Base-by-base conservation (phyloP, 1,140 invertebrate species). In the Tetragnatha versicolor region DNA sequence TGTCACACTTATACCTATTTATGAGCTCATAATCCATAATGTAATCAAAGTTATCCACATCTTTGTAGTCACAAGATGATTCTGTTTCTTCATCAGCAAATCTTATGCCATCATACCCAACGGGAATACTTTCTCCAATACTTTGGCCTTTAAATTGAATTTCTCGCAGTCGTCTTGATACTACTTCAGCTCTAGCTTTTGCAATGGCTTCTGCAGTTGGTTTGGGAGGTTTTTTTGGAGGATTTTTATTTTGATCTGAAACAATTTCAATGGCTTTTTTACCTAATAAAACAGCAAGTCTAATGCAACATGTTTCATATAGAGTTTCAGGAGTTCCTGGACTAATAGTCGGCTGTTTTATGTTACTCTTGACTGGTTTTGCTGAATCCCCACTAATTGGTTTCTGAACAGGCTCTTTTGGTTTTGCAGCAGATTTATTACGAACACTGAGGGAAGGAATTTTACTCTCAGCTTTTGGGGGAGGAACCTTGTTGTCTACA, bases 21-120 rank as follows among this genome's bases (percentile, higher is more conserved):
- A 68, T 45, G 10, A 78, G 49, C 14, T 69, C 75, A 68, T 78
- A 78, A 68, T 78, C 65, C 60, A 69, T 58, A 27, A 78, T 69
- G 9, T 68, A 68, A 68, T 69, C 75, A 47, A 69, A 58, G 60
- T 78, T 69, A 9, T 66, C 75, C 5, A 78, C 49, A 68, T 78
- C 75, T 78, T 78, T 78, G 22, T 78, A 78, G 29, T 78, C 75
- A 68, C 63, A 68, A 10, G 75, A 78, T 17, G 75, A 78, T 33
- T 78, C 75, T 31, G 75, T 78, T 60, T 78, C 75, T 33, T 78
- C 75, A 78, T 78, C 75, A 68, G 75, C 75, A 69, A 58, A 78
- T 47, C 61, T 27, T 37, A 78, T 78, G 3, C 75, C 63, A 58
- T 78, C 75, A 69, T 45, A 78, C 7, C 75, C 65, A 60, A 47